Evolutionary conservation across 2,888 invertebrate species (phyloP).

Genomic region (Caenorhabditis uteleia): DNA sequence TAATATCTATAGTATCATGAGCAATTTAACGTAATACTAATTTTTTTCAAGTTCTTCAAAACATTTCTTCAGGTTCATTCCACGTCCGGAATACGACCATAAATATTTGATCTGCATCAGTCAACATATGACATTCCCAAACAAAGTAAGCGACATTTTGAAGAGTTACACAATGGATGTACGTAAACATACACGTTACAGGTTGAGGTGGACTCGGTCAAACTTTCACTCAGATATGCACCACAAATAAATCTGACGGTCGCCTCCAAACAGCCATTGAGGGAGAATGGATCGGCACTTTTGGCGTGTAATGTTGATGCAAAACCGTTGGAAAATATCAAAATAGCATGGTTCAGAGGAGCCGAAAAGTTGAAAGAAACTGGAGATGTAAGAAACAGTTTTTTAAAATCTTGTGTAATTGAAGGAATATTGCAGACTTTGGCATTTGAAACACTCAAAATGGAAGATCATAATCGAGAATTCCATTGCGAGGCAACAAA

Average conservation of each 20-base stretch:
- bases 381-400: conserved; percentile 48
- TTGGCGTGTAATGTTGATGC: conserved; percentile 64
- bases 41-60: background rate
- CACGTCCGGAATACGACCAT: conserved; percentile 53
- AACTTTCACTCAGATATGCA: conserved; percentile 56
- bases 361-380: conserved; percentile 42
- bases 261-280: conserved; percentile 47
- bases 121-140: conserved; percentile 56
- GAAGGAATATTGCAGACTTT: conserved; percentile 54
- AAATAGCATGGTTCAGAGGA: conserved; percentile 57
- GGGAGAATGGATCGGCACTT: conserved; percentile 61
- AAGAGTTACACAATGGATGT: background rate
- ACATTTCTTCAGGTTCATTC: conserved; percentile 44
- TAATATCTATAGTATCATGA: conserved; percentile 46
- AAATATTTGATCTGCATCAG: conserved; percentile 56
- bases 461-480: conserved; percentile 62
- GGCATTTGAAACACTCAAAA: conserved; percentile 57
- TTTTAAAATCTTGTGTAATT: background rate
- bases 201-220: conserved; percentile 54
- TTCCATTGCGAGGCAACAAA: conserved; percentile 59
- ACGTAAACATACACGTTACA: conserved; percentile 13
- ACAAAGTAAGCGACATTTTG: conserved; percentile 34
- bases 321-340: conserved; percentile 58
- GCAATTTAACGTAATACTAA: conserved; percentile 44
- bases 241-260: conserved; percentile 60